Evolutionary conservation across 2,888 invertebrate species (phyloP), one percentile per base, ranked within the genome.

Genomic region (Heliconius sara): DNA sequence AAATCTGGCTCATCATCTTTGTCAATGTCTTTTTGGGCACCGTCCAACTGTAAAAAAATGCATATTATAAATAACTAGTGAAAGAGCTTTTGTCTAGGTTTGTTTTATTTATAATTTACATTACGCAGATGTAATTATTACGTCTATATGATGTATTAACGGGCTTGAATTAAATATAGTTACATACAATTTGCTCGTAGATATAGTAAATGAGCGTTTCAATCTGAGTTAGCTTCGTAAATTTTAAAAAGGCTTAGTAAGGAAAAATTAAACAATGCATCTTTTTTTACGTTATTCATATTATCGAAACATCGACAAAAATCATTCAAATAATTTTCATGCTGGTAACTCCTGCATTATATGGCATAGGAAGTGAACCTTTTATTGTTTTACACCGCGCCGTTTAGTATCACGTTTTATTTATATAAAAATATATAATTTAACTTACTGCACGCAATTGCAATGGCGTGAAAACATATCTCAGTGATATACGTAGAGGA

Each of bases 1-100:
- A 99, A 99, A 92, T 99, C 99, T 13, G 98, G 98, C 90, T 99
- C 99, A 89, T 98, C 98, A 86, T 98, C 98, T 85, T 96, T 96
- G 89, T 97, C 97, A 78, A 96, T 96, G 83, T 97, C 97, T 84
- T 97, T 97, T 90, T 97, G 97, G 85, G 97, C 98, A 86, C 98
- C 98, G 91, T 99, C 99, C 93, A 99, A 95, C 98, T 98, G 92
- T 73, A 81, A 83, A 79, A 77, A 79, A 39, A 39, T 10, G 39
- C 39, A 39, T 39, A 39, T 47, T 47, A 47, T 47, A 22, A 52
- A 52, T 47, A 47, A 47, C 43, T 47, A 47, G 73, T 73, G 70
- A 78, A 74, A 81, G 47, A 77, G 57, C 75, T 60, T 75, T 77
- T 81, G 76, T 79, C 75, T 73, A 80, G 68, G 77, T 70, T 73